Evolutionary conservation across 30 jellyfish, hydroid and myxozoan genomes (phyloP).

Genomic region (Cassiopea andromeda): DNA sequence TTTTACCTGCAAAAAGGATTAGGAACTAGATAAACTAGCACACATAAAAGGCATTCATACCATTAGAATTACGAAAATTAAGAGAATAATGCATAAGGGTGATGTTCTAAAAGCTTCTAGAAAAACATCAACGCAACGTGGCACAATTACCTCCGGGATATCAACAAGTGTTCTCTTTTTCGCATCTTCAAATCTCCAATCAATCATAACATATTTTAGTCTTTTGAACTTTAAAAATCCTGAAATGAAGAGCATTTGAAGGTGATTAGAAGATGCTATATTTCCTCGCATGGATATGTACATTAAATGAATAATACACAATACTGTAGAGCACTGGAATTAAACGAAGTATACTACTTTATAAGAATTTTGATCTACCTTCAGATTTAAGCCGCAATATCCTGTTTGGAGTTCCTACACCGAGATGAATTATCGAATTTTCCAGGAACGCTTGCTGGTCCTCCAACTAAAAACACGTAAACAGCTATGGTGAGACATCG

Average conservation of each 20-base stretch:
- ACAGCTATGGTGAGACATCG: neutral
- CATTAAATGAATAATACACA: neutral
- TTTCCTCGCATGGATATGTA: too few relatives aligned
- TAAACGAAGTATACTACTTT: neutral
- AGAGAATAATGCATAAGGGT: too few relatives aligned
- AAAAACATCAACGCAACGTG: neutral
- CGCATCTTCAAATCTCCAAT: slow-evolving; percentile 82
- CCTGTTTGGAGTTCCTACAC: slow-evolving; percentile 91
- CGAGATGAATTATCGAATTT: slow-evolving; percentile 68
- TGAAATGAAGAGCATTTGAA: neutral
- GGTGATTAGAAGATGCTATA: neutral
- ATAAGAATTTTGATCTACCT: slow-evolving; percentile 9
- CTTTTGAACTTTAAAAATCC: slow-evolving; percentile 64
- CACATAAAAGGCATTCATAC: too few relatives aligned
- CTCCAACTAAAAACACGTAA: slow-evolving; percentile 43
- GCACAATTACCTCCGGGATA: slow-evolving; percentile 74
- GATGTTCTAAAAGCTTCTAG: neutral
- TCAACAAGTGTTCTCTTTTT: slow-evolving; percentile 62
- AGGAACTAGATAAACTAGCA: neutral
- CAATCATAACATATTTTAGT: slow-evolving; percentile 72
- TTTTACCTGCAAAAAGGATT: slow-evolving; percentile 16
- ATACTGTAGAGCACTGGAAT: neutral
- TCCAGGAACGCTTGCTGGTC: slow-evolving; percentile 66
- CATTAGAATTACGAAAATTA: too few relatives aligned
- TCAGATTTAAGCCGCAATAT: slow-evolving; percentile 61